These are phyloP conservation scores for Diphyllodes magnificus DNA, from an alignment of 2,113 vertebrate species.

Conservation along the genomic window DNA sequence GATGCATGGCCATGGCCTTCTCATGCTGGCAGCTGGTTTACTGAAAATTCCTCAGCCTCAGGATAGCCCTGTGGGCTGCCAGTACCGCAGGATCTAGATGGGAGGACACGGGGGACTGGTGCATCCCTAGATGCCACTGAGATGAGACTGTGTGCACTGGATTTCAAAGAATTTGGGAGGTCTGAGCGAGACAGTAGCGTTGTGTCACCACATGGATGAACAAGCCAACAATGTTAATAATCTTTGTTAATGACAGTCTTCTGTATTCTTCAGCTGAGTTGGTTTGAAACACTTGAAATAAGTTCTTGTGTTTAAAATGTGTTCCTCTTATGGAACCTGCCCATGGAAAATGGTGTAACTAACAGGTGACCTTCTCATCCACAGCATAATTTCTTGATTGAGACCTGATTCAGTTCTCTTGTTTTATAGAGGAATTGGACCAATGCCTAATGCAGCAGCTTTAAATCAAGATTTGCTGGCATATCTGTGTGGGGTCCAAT, in stretches of 20 bases:
- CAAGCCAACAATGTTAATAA: background rate
- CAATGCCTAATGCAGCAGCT: background rate
- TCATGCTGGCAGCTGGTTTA: background rate
- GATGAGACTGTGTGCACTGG: background rate
- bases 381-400: background rate
- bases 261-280: background rate
- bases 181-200: background rate
- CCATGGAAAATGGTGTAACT: background rate
- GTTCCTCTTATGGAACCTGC: background rate
- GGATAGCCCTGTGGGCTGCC: background rate
- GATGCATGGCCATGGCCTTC: background rate
- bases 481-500: background rate
- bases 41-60: background rate
- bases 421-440: background rate
- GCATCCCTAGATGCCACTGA: background rate
- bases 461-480: constrained; percentile 9
- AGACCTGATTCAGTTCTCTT: background rate
- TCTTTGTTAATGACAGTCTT: background rate
- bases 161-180: background rate
- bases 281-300: background rate
- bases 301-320: background rate
- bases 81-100: background rate
- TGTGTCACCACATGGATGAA: background rate
- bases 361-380: background rate
- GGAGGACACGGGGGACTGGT: background rate